These are phyloP conservation scores for Siderastrea radians DNA, from an alignment of 92 coral and sea anemone genomes.

Conservation along the genomic window DNA sequence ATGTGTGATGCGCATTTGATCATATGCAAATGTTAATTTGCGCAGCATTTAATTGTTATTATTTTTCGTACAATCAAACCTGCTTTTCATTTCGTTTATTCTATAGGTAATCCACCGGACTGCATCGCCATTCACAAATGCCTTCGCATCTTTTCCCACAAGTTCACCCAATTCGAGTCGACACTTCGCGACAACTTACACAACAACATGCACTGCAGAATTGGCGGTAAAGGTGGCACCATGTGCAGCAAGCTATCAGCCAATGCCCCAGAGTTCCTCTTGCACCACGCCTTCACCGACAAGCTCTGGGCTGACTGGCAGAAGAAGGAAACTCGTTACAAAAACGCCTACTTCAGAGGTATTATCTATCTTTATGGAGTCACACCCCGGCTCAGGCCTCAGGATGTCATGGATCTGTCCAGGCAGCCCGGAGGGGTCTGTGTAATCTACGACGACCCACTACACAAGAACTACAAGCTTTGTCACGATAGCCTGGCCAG, in stretches of 20 bases:
- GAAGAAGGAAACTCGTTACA: conserved; percentile 72
- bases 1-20: too few relatives aligned
- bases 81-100: not conserved
- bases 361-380: conserved; percentile 6
- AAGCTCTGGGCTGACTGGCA: conserved; percentile 93
- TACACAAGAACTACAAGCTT: conserved; percentile 62
- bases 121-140: conserved; percentile 83
- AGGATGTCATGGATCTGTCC: conserved; percentile 64
- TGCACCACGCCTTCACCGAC: conserved; percentile 88
- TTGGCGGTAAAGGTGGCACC: conserved; percentile 85
- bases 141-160: conserved; percentile 54
- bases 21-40: too few relatives aligned
- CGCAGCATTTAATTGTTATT: too few relatives aligned
- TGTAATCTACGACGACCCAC: conserved; percentile 83
- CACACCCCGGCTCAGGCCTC: conserved; percentile 57
- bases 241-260: conserved; percentile 84
- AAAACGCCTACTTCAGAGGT: conserved; percentile 61
- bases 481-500: conserved; percentile 66
- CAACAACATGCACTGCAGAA: conserved; percentile 91
- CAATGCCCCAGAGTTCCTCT: conserved; percentile 89
- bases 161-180: conserved; percentile 74
- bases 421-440: conserved; percentile 81
- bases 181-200: conserved; percentile 81
- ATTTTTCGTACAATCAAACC: too few relatives aligned
- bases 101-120: conserved; percentile 91